phyloP scores from a whole-genome alignment of 2,888 invertebrate genomes.

The Erebia ligea region DNA sequence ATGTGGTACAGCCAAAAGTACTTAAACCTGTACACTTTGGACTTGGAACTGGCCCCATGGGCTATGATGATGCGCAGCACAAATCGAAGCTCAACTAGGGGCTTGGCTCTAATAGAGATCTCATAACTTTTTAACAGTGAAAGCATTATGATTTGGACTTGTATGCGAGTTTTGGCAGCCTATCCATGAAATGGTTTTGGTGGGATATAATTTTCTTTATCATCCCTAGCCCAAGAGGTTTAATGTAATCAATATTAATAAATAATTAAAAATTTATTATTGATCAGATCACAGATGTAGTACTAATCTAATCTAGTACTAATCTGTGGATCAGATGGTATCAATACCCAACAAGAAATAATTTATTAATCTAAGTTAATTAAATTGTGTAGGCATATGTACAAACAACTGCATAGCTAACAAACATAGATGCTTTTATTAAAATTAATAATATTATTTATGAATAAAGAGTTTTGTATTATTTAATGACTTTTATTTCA shows the following conservation, averaged over 20 bases:
- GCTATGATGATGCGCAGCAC: no score
- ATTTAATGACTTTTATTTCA: constrained; percentile 22
- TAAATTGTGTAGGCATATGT: constrained; percentile 24
- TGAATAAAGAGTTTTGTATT: constrained; percentile 45
- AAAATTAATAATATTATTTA: constrained; percentile 56
- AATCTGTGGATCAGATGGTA: not conserved
- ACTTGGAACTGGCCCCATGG: no score
- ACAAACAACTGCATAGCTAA: constrained; percentile 57
- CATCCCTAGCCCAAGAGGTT: constrained; percentile 5
- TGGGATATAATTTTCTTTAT: not conserved
- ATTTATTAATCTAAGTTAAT: constrained; percentile 14
- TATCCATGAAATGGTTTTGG: no score
- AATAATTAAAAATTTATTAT: not conserved
- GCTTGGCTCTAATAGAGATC: no score
- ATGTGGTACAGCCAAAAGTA: no score
- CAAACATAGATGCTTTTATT: constrained; percentile 59
- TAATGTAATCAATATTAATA: constrained; percentile 13
- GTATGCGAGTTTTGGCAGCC: no score
- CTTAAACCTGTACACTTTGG: no score
- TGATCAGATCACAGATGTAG: no score
- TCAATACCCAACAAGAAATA: constrained; percentile 10
- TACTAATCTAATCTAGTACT: no score
- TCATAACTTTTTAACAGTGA: no score
- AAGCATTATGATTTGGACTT: no score
- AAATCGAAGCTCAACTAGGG: no score